A percentile compares a stretch with the other conserved stretches of the same genome.
Conservation (phyloP, 2,888 invertebrate genomes). For the Dynastes hyllus region DNA sequence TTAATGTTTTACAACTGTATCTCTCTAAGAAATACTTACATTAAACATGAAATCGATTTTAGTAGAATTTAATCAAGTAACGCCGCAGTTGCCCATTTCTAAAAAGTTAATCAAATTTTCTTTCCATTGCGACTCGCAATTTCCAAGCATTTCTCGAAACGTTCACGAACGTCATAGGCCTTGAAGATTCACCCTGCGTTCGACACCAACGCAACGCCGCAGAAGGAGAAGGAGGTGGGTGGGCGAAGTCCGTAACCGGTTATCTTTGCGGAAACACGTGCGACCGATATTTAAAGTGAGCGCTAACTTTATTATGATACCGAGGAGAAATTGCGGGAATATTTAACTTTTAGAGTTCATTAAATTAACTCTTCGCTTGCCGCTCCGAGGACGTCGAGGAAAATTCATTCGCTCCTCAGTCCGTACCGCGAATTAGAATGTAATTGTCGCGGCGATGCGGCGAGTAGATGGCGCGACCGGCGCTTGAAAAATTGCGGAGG, state of each 20-base stretch:
- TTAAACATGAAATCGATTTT: no score
- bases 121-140: neutral
- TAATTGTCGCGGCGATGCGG: conserved; percentile 14
- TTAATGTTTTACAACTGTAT: no score
- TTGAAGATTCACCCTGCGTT: no score
- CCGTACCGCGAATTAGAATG: conserved; percentile 14
- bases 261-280: conserved; percentile 38
- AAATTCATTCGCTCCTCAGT: neutral
- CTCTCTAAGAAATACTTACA: no score
- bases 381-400: neutral
- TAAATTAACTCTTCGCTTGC: conserved; percentile 30
- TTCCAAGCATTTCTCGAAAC: neutral
- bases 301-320: conserved; percentile 43
- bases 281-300: conserved; percentile 39
- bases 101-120: no score
- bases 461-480: neutral
- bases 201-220: no score
- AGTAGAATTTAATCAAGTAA: no score
- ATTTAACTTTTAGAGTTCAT: conserved; percentile 45
- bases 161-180: neutral
- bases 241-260: neutral
- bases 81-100: no score
- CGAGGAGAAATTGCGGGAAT: conserved; percentile 31
- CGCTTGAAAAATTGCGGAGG: neutral
- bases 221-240: no score